Conservation (phyloP, 2,797 vertebrate species). For the Anniella stebbinsi region DNA sequence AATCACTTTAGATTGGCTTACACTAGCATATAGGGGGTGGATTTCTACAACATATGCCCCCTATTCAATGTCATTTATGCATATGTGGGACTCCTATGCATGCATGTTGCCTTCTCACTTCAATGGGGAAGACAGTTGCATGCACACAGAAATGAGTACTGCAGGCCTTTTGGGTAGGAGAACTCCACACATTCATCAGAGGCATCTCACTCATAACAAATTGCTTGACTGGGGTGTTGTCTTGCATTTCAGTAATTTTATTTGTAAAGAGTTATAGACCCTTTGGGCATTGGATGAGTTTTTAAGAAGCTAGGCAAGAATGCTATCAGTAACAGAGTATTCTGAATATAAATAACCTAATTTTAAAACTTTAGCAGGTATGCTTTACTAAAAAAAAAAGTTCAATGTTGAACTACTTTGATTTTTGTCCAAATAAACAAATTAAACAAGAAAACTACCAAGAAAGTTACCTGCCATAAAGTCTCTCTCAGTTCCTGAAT, state of each 20-base stretch:
- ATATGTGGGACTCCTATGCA: background rate
- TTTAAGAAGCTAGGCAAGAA: background rate
- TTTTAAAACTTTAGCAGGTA: background rate
- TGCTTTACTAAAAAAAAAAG: background rate
- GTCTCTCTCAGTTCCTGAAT: slow-evolving; percentile 42
- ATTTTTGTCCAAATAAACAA: background rate
- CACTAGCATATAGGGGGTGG: background rate
- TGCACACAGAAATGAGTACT: background rate
- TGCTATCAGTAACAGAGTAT: background rate
- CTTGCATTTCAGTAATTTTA: background rate
- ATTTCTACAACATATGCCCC: background rate
- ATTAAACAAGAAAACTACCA: slow-evolving; percentile 22
- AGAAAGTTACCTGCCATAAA: slow-evolving; percentile 72
- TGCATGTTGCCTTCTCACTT: background rate
- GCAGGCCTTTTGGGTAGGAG: background rate
- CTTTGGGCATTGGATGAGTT: background rate
- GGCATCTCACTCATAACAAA: background rate
- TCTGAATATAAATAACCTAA: background rate
- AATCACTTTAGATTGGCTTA: background rate
- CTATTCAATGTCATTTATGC: background rate
- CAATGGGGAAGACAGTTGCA: background rate
- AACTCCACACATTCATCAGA: background rate
- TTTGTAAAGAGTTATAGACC: background rate
- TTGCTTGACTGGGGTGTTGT: background rate
- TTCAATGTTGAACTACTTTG: background rate